A percentile compares a stretch with the other conserved stretches of the same genome.
These are phyloP conservation scores for Bombus pascuorum DNA, from an alignment of 1,140 invertebrate species.

Conservation along the genomic window DNA sequence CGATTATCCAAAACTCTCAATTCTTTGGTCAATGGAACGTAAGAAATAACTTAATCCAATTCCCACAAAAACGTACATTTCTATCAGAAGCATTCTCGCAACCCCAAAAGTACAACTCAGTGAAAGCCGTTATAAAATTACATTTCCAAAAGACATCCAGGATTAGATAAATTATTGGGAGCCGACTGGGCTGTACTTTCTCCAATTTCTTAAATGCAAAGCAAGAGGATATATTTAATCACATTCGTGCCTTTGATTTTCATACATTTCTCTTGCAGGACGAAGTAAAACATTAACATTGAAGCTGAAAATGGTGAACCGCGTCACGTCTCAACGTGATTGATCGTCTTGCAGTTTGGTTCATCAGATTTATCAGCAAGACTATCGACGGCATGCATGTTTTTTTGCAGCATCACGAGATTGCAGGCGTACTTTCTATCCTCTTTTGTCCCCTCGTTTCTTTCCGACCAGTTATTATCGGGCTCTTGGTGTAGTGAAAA, in stretches of 20 bases:
- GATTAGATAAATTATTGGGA: not conserved
- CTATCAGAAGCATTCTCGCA: not conserved
- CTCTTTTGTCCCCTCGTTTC: constrained; percentile 58
- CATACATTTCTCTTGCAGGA: too few species aligned
- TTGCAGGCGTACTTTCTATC: constrained; percentile 61
- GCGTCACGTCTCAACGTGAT: constrained; percentile 7
- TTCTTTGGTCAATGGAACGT: not conserved
- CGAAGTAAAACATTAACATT: constrained; percentile 9
- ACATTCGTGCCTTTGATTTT: not conserved
- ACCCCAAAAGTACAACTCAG: not conserved
- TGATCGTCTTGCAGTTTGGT: constrained; percentile 36
- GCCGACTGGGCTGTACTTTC: too few species aligned
- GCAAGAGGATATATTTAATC: not conserved
- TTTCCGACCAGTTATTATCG: constrained; percentile 62
- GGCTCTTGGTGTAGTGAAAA: constrained; percentile 68
- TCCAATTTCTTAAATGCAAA: too few species aligned
- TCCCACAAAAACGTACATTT: not conserved
- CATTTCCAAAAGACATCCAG: not conserved
- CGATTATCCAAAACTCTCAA: not conserved
- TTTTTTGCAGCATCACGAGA: constrained; percentile 67
- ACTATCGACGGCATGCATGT: constrained; percentile 66
- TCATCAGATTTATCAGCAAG: constrained; percentile 58
- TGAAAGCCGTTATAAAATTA: not conserved
- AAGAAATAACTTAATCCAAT: not conserved
- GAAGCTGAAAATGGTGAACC: not conserved